Conservation (phyloP, 2,113 vertebrate species). For the Odocoileus virginianus region DNA sequence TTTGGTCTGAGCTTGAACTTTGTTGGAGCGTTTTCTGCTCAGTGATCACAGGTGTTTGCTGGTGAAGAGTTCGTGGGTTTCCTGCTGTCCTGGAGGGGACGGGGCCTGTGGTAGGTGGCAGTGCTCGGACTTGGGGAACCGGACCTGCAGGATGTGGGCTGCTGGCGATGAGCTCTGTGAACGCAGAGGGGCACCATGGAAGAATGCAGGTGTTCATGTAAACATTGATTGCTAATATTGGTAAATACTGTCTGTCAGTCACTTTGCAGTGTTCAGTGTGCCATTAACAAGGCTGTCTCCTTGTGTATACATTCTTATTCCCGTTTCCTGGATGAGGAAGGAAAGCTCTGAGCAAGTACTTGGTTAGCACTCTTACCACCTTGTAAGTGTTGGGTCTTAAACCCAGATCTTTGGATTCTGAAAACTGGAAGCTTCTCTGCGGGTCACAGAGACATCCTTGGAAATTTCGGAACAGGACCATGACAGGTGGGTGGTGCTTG, state of each 20-base stretch:
- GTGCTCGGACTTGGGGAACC: rapidly evolving
- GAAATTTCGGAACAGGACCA: not conserved
- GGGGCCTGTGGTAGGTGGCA: not conserved
- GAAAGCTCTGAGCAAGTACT: not conserved
- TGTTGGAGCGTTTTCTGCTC: conserved; percentile 13
- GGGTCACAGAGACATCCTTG: not conserved
- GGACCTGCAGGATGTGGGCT: not conserved
- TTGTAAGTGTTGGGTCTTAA: not conserved
- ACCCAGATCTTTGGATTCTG: not conserved
- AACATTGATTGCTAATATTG: rapidly evolving
- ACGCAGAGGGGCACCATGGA: rapidly evolving
- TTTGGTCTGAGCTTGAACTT: conserved; percentile 29
- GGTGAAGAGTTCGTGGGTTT: not conserved
- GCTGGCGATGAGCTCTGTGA: rapidly evolving
- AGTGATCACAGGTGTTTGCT: not conserved
- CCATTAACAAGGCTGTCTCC: rapidly evolving
- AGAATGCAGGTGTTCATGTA: rapidly evolving
- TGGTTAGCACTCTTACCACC: not conserved
- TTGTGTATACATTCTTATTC: rapidly evolving
- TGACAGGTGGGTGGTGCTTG: not conserved
- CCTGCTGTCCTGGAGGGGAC: not conserved
- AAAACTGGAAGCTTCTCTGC: not conserved
- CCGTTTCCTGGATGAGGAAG: not conserved
- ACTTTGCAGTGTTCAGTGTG: rapidly evolving
- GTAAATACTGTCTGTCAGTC: rapidly evolving